A percentile compares a stretch with the other conserved stretches of the same genome.
Evolutionary conservation across 2,888 invertebrate species (phyloP).

Genomic region (Molorchus minor): DNA sequence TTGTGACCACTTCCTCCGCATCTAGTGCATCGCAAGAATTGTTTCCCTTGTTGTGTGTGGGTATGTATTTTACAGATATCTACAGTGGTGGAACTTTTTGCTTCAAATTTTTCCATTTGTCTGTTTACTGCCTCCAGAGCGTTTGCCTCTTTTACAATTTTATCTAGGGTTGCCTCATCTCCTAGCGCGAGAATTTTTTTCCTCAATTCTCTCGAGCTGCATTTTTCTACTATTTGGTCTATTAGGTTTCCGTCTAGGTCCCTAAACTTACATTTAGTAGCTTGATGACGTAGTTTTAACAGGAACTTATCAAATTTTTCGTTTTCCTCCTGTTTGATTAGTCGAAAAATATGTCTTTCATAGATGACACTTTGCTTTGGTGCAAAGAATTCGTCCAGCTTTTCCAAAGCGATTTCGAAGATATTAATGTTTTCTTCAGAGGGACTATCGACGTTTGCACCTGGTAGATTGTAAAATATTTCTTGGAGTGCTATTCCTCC

Average conservation of each 20-base stretch:
- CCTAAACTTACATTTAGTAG: slow-evolving; percentile 33
- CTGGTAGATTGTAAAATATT: slow-evolving; percentile 47
- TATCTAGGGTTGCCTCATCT: slow-evolving; percentile 33
- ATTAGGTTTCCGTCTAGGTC: slow-evolving; percentile 41
- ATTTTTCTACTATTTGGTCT: slow-evolving; percentile 47
- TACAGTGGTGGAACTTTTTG: background rate
- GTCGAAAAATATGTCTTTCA: slow-evolving; percentile 51
- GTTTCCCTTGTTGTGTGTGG: background rate
- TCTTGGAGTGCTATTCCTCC: slow-evolving; percentile 46
- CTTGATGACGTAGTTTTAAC: slow-evolving; percentile 38
- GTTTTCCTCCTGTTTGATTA: slow-evolving; percentile 46
- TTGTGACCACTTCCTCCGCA: slow-evolving; percentile 1
- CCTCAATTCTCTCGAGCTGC: slow-evolving; percentile 38
- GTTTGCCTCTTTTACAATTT: slow-evolving; percentile 36
- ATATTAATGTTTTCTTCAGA: slow-evolving; percentile 30
- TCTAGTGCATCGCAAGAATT: background rate
- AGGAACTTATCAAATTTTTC: slow-evolving; percentile 53
- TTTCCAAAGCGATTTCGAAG: too few relatives aligned
- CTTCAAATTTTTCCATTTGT: slow-evolving; percentile 28
- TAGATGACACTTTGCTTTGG: slow-evolving; percentile 43
- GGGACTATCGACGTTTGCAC: slow-evolving; percentile 16
- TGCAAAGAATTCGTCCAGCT: too few relatives aligned
- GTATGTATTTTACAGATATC: background rate
- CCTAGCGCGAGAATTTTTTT: slow-evolving; percentile 38
- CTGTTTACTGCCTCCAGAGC: slow-evolving; percentile 34